Conservation (phyloP, 2,113 vertebrate genomes). For the Capra hircus region DNA sequence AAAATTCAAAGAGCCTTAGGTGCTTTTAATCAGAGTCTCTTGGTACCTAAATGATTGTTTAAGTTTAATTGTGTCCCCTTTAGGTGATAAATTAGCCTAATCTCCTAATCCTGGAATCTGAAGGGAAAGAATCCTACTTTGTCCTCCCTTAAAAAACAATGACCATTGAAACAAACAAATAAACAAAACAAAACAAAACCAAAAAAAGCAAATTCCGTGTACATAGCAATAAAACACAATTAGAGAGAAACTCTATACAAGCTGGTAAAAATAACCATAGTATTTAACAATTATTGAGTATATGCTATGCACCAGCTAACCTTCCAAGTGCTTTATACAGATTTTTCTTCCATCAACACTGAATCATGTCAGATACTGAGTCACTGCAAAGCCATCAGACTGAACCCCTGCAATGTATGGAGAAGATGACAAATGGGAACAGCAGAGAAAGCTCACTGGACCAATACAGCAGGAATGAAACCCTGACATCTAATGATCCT, state of each 20-base stretch:
- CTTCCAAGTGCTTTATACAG: not conserved
- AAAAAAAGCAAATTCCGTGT: not conserved
- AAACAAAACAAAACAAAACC: not conserved
- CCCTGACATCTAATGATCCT: not conserved
- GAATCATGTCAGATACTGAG: not conserved
- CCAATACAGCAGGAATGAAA: not conserved
- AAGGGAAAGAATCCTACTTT: not conserved
- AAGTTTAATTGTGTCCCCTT: not conserved
- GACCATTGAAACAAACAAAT: not conserved
- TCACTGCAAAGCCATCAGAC: not conserved
- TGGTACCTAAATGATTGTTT: constrained; percentile 2
- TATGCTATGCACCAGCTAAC: not conserved
- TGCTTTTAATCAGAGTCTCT: constrained; percentile 19
- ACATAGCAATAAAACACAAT: not conserved
- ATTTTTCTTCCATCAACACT: not conserved
- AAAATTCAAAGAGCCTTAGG: not conserved
- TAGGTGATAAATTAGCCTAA: not conserved
- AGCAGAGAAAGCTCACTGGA: not conserved
- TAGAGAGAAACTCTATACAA: not conserved
- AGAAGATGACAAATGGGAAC: not conserved
- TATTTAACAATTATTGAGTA: not conserved
- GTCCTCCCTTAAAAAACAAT: not conserved
- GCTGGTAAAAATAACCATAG: not conserved
- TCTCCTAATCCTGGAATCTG: not conserved
- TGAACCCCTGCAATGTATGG: not conserved